phyloP scores from a whole-genome alignment of 1,140 invertebrate genomes.

The Mylabris phalerata region DNA sequence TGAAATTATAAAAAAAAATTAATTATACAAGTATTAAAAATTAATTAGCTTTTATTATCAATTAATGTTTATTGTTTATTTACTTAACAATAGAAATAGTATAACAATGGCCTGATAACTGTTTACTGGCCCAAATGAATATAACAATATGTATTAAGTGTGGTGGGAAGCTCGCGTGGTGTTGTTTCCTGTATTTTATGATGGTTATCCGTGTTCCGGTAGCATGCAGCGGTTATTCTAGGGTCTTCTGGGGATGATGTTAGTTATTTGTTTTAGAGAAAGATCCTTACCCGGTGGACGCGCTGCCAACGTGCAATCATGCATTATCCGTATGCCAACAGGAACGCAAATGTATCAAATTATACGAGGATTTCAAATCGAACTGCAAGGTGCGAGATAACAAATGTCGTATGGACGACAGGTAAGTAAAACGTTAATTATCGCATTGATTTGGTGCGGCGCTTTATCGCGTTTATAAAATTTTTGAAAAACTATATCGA shows the following conservation, averaged over 20 bases:
- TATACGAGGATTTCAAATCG: slow-evolving; percentile 76
- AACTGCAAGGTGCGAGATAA: slow-evolving; percentile 76
- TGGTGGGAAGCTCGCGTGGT: too few relatives aligned
- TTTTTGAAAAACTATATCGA: too few relatives aligned
- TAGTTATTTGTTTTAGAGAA: slow-evolving; percentile 56
- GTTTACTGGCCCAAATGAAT: neutral
- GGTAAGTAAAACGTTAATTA: slow-evolving; percentile 50
- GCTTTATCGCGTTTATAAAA: slow-evolving; percentile 1
- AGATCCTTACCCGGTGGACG: slow-evolving; percentile 78
- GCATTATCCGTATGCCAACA: slow-evolving; percentile 74
- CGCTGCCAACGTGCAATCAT: slow-evolving; percentile 80
- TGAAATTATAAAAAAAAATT: too few relatives aligned
- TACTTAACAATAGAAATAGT: neutral
- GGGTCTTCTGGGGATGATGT: neutral
- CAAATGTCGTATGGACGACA: slow-evolving; percentile 79
- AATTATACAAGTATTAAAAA: too few relatives aligned
- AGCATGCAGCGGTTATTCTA: neutral
- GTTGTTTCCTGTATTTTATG: too few relatives aligned
- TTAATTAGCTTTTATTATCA: too few relatives aligned
- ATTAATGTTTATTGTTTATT: too few relatives aligned
- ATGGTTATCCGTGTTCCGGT: too few relatives aligned
- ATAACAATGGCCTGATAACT: neutral
- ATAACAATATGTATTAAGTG: neutral
- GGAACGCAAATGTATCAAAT: slow-evolving; percentile 64
- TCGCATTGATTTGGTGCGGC: neutral